phyloP scores from a whole-genome alignment of 1,140 invertebrate genomes.

The Lordiphosa collinella region DNA sequence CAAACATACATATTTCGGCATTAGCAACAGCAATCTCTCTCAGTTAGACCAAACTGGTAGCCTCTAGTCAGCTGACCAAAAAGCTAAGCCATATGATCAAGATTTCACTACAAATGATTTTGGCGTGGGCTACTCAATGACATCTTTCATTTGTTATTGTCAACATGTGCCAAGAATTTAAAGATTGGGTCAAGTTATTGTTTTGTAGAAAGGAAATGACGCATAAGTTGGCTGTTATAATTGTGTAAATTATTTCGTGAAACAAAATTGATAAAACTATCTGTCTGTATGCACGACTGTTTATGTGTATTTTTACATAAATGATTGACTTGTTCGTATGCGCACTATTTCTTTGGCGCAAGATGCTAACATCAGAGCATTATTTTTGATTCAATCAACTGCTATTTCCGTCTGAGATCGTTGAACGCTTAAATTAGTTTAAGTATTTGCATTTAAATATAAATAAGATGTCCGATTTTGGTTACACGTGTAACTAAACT shows the following conservation, averaged over 20 bases:
- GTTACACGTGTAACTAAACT: too few relatives aligned
- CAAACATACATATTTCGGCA: constrained; percentile 26
- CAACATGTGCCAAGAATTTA: constrained; percentile 22
- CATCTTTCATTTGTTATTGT: constrained; percentile 16
- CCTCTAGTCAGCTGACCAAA: constrained; percentile 55
- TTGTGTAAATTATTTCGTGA: too few relatives aligned
- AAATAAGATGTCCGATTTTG: too few relatives aligned
- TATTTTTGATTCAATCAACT: too few relatives aligned
- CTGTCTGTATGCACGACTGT: too few relatives aligned
- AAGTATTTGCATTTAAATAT: too few relatives aligned
- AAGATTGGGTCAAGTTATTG: constrained; percentile 15
- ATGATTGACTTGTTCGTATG: too few relatives aligned
- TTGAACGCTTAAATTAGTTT: not conserved
- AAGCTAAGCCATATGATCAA: constrained; percentile 61
- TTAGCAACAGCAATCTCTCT: constrained; percentile 56
- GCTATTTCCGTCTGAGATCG: too few relatives aligned
- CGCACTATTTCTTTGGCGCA: too few relatives aligned
- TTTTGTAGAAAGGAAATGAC: constrained; percentile 36
- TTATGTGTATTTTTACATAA: too few relatives aligned
- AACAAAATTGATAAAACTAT: too few relatives aligned
- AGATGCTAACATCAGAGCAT: too few relatives aligned
- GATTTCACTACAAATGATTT: constrained; percentile 25
- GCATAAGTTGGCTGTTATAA: constrained; percentile 2
- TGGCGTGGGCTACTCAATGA: constrained; percentile 30
- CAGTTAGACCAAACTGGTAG: constrained; percentile 49